Base-by-base conservation (phyloP, 2,113 vertebrate species). In the Turnix velox region DNA sequence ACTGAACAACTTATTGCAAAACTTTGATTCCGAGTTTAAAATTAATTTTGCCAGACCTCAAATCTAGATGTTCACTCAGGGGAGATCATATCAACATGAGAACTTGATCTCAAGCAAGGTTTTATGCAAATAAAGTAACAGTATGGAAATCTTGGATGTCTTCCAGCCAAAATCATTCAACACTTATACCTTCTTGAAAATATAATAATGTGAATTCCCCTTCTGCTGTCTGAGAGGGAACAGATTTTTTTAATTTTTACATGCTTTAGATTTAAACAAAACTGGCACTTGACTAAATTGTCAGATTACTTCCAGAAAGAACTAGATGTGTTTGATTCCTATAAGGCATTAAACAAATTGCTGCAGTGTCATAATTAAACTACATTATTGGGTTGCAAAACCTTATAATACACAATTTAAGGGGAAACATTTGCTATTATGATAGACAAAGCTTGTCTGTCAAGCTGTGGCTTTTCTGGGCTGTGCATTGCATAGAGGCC, bases 81-180 rank as follows among this genome's bases (percentile, higher is more conserved):
- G 52, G 66, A 92, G 90, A 84, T 91, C 58, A 10, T 92, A 91
- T 91, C 91, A 87, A 84, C 81, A 68, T 82, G 87, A 89, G 91
- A 91, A 93, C 87, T 79, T 76, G 33, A 55, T 75, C 30, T 87
- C 88, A 82, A 78, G 67, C 43, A 67, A 62, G 59, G 5, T 81
- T 88, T 74, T 48, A 84, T 78, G 88, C 81, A 93, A 94, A 93
- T 84, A 7, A 14, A 46, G 14, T 65, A 78, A 69, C 30, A 73
- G 58, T 73, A 57, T 46, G 52, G 84, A 76, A 75, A 73, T 66
- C 39, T 66, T 73, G 77, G 81, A 84, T 23, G 30, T 86, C 49
- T 83, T 78, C 69, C 84, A 85, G 30, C 27, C 35, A 61, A 72
- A 84, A 73, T 24, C 18, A 43, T 91, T 88, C 58, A 73, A 49